Evolutionary conservation across 2,797 vertebrate genomes (phyloP).

Genomic region (Syngnathus acus): DNA sequence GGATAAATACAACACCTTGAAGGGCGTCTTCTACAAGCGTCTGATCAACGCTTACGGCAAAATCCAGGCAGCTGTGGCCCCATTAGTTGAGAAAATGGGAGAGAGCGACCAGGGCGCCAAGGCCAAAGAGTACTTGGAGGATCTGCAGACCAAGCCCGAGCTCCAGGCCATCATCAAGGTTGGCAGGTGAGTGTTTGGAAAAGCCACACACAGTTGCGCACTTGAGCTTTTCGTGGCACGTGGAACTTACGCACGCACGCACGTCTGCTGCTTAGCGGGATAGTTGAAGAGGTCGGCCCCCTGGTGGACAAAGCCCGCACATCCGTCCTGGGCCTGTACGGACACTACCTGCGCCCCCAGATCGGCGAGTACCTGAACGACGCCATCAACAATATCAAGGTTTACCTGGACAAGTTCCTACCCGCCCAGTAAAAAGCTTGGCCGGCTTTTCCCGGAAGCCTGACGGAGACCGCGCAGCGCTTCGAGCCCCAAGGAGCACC

Average conservation of each 20-base stretch:
- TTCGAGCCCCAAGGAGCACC: constrained; percentile 34
- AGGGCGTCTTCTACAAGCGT: constrained; percentile 42
- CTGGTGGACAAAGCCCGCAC: constrained; percentile 45
- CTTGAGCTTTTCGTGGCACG: neutral
- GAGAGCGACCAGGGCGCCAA: rapidly evolving
- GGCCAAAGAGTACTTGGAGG: neutral
- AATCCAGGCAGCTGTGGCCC: neutral
- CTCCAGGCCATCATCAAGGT: constrained; percentile 30
- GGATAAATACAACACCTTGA: constrained; percentile 49
- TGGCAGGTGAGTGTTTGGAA: constrained; percentile 42
- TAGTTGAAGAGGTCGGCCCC: constrained; percentile 39
- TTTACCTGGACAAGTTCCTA: constrained; percentile 42
- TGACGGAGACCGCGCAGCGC: constrained; percentile 33
- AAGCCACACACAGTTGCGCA: no score
- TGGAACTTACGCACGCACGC: neutral
- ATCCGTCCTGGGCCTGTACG: constrained; percentile 50
- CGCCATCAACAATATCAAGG: constrained; percentile 37
- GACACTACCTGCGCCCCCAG: constrained; percentile 45
- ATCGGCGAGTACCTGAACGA: constrained; percentile 33
- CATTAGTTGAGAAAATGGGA: neutral
- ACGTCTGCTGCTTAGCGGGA: constrained; percentile 34
- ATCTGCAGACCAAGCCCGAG: constrained; percentile 17
- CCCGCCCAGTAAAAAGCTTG: constrained; percentile 39
- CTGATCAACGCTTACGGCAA: constrained; percentile 24
- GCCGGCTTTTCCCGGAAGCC: constrained; percentile 9